Conservation (phyloP, 2,888 invertebrate species). For the Macrostomum cliftonense region DNA sequence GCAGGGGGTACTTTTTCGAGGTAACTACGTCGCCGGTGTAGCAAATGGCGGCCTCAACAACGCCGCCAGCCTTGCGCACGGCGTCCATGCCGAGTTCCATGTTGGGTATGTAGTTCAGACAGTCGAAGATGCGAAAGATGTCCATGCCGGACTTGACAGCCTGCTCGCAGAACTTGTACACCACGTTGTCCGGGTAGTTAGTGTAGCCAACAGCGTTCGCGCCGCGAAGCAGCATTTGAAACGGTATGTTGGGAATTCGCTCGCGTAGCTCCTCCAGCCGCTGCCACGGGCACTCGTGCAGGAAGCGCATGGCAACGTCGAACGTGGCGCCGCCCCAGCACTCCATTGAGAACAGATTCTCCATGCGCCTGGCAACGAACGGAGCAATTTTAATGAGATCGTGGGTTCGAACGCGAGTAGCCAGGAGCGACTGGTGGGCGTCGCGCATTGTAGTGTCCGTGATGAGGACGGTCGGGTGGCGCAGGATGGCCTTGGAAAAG, state of each 20-base stretch:
- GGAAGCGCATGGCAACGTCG: constrained; percentile 81
- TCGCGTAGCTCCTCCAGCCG: constrained; percentile 74
- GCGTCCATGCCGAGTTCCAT: constrained; percentile 88
- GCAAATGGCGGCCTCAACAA: constrained; percentile 89
- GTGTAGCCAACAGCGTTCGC: constrained; percentile 98
- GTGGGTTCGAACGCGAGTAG: constrained; percentile 77
- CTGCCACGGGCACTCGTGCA: constrained; percentile 98
- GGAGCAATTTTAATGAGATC: constrained; percentile 70
- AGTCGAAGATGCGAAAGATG: constrained; percentile 92
- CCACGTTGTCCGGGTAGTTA: constrained; percentile 97
- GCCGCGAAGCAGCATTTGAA: constrained; percentile 92
- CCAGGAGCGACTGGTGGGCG: constrained; percentile 88
- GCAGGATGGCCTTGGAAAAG: constrained; percentile 78
- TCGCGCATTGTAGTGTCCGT: constrained; percentile 98
- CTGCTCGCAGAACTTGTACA: constrained; percentile 83
- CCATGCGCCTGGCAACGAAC: constrained; percentile 78
- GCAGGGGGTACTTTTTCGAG: constrained; percentile 68
- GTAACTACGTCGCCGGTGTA: constrained; percentile 92
- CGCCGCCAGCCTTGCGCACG: constrained; percentile 76
- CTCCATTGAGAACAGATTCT: constrained; percentile 64
- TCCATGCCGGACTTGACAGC: constrained; percentile 94
- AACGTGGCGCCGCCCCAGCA: constrained; percentile 99
- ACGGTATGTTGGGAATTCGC: constrained; percentile 65
- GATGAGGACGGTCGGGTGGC: constrained; percentile 63
- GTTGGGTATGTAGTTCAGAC: constrained; percentile 89